A percentile compares a stretch with the other conserved stretches of the same genome.
Conservation (phyloP, 1,140 invertebrate genomes). For the Ceratosolen fusciceps region DNA sequence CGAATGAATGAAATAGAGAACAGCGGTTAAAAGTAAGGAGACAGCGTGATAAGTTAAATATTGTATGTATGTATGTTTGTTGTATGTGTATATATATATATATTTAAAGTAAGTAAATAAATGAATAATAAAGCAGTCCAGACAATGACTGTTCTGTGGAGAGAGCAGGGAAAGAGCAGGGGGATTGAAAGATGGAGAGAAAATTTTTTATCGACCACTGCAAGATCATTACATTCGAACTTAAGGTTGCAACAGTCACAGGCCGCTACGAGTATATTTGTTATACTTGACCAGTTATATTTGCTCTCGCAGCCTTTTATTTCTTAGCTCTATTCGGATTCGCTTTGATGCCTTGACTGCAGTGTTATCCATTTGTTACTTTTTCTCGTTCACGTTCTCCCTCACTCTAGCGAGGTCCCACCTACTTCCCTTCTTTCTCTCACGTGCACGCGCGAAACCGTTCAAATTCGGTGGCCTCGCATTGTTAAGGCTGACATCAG, state of each 20-base stretch:
- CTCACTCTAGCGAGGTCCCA: too few species aligned
- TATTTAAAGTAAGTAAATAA: too few species aligned
- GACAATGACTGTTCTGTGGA: not conserved
- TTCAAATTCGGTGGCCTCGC: slow-evolving; percentile 39
- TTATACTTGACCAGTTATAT: not conserved
- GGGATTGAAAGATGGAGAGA: not conserved
- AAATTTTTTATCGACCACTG: not conserved
- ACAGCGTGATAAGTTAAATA: too few species aligned
- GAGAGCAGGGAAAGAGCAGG: not conserved
- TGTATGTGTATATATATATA: too few species aligned
- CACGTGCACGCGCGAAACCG: not conserved
- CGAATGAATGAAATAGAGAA: too few species aligned
- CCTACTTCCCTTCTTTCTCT: not conserved
- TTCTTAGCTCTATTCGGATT: not conserved
- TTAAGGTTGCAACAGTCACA: slow-evolving; percentile 36
- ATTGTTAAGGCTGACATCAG: slow-evolving; percentile 29
- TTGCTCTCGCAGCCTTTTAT: not conserved
- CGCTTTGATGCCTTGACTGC: not conserved
- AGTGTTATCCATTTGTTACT: not conserved
- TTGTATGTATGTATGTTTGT: too few species aligned
- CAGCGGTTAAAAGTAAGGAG: not conserved
- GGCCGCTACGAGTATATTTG: too few species aligned
- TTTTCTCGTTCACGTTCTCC: not conserved
- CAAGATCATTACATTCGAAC: slow-evolving; percentile 14
- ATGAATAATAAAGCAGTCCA: not conserved